Percentiles rank a stretch among this genome's conserved stretches.
These are phyloP conservation scores for Tetramorium simillimum DNA, from an alignment of 1,140 invertebrate genomes.

Conservation along the genomic window DNA sequence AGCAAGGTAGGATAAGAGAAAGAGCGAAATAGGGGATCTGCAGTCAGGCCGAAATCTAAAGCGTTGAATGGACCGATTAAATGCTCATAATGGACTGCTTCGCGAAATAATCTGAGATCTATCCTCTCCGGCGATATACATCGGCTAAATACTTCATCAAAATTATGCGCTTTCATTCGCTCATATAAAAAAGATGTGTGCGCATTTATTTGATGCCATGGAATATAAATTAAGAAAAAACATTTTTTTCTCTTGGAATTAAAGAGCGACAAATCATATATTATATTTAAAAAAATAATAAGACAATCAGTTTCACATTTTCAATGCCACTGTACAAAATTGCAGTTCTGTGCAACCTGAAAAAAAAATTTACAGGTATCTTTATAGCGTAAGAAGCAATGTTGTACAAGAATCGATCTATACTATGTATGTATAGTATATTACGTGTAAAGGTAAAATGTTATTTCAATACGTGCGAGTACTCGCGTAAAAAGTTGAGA, in stretches of 20 bases:
- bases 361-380: neutral
- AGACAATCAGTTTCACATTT: neutral
- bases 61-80: slow-evolving; percentile 77
- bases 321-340: neutral
- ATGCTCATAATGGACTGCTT: slow-evolving; percentile 73
- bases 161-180: slow-evolving; percentile 2
- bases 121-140: slow-evolving; percentile 18
- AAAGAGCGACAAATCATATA: neutral
- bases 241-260: neutral
- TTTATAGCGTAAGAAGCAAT: neutral
- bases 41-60: slow-evolving; percentile 52
- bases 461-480: neutral
- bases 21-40: slow-evolving; percentile 26
- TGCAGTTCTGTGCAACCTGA: neutral
- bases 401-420: neutral
- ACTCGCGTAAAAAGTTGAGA: neutral
- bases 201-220: neutral
- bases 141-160: neutral
- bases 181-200: neutral
- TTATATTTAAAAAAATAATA: neutral
- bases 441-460: neutral
- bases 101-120: slow-evolving; percentile 36
- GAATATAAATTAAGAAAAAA: slow-evolving; percentile 11
- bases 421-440: too few relatives aligned
- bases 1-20: neutral